Base-by-base conservation (phyloP, 1,140 invertebrate genomes). In the Drosophila serrata region DNA sequence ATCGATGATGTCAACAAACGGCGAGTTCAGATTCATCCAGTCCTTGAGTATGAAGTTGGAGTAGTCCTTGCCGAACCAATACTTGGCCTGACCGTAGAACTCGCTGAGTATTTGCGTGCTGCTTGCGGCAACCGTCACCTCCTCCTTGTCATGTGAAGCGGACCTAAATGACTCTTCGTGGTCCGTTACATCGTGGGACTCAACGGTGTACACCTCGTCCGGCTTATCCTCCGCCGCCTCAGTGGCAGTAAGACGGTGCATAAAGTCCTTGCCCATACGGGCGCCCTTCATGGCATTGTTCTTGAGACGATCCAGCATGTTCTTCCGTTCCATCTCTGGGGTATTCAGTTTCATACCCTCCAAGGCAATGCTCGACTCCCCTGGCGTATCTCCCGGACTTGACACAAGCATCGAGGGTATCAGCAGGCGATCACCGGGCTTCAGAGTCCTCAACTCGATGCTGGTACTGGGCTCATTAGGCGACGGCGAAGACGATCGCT, bases 31-130 rank as follows among this genome's bases (percentile, higher is more conserved):
- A 93, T 98, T 96, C 64, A 95, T 95, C 93, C 99, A 99, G 93
- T 99, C 99, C 93, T 99, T 99, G n/a, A 98, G 96, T 79, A 99
- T 99, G 92, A 99, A 99, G 93, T 99, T 99, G 6, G 96, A 96
- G 91, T 99, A 99, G 93, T 99, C 99, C 93, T 99, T 99, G 35
- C 98, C 99, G 43, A 99, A 95, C 99, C 99, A 99, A n/a, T 98
- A 93, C 92, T 99, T 99, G 0, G 96, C 94, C 48, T 95, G 95
- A 2, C 95, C 95, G 75, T 95, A 90, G 19, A 94, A 93, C 51
- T 93, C 91, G 39, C 78, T 82, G 51, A 88, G 70, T 59, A 92
- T 78, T 61, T 92, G 82, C 85, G 86, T 73, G 27, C 51, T 72
- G 37, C 15, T 22, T 12, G 37, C 40, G 29, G 51, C 55, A 3